Evolutionary conservation across 2,113 vertebrate species (phyloP).

Genomic region (Polyodon spathula): DNA sequence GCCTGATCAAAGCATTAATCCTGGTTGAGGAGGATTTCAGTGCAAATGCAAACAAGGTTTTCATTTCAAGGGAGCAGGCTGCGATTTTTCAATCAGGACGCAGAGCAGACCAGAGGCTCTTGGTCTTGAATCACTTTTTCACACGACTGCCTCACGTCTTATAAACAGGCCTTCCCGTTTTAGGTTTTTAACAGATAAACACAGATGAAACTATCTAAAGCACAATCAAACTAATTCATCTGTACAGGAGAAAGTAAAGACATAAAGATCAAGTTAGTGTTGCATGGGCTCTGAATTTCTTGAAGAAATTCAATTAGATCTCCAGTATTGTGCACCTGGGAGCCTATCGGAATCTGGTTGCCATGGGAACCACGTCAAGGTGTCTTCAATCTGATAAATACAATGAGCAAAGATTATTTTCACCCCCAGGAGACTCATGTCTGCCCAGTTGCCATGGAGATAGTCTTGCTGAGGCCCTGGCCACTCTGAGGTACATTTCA

Average conservation of each 20-base stretch:
- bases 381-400: constrained; percentile 32
- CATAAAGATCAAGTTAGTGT: background rate
- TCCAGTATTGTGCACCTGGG: constrained; percentile 1
- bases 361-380: constrained; percentile 31
- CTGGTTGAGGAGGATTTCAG: background rate
- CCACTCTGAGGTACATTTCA: background rate
- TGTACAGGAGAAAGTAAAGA: background rate
- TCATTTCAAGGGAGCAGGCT: background rate
- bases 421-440: constrained; percentile 19
- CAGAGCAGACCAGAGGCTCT: background rate
- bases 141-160: too few relatives aligned
- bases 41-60: too few relatives aligned
- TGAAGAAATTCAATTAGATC: constrained; percentile 2
- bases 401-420: constrained; percentile 29
- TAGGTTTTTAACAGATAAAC: too few relatives aligned
- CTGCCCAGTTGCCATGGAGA: constrained; percentile 40
- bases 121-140: too few relatives aligned
- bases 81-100: background rate
- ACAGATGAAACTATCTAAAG: too few relatives aligned
- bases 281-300: background rate
- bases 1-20: background rate
- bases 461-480: constrained; percentile 9
- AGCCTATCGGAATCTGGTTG: constrained; percentile 19
- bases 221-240: background rate
- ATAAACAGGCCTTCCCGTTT: too few relatives aligned